Percentiles rank a stretch among this genome's conserved stretches.
These are phyloP conservation scores for Malurus alboscapulatus DNA, from an alignment of 2,113 vertebrate species.

Conservation along the genomic window DNA sequence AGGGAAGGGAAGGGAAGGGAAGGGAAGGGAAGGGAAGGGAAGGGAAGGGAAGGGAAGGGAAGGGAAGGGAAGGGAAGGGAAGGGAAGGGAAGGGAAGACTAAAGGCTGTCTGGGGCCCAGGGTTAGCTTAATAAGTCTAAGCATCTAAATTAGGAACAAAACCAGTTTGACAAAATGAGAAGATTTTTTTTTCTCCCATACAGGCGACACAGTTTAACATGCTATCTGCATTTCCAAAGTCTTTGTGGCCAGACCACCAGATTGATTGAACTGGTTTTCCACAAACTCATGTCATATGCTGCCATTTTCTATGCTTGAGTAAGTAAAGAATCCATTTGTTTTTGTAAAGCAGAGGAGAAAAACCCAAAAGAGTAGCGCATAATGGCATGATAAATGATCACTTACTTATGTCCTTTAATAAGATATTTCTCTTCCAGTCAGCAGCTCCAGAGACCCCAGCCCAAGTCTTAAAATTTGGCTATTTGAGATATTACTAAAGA, in stretches of 20 bases:
- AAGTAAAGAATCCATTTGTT: neutral
- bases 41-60: neutral
- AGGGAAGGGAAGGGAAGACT: neutral
- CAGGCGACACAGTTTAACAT: neutral
- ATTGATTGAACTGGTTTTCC: neutral
- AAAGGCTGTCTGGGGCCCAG: neutral
- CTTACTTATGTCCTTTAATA: neutral
- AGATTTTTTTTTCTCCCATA: neutral
- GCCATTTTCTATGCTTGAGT: neutral
- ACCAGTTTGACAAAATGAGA: fast-evolving
- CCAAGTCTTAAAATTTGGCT: neutral
- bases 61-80: neutral
- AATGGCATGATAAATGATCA: neutral
- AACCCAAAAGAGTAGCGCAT: neutral
- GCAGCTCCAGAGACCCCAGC: fast-evolving
- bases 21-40: neutral
- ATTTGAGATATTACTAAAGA: neutral
- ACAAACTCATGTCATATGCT: neutral
- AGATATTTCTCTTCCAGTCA: neutral
- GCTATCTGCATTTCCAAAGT: neutral
- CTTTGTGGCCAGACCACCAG: neutral
- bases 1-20: neutral
- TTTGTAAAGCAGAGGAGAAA: neutral
- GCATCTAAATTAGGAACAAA: neutral
- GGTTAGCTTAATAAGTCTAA: neutral